Percentiles rank a stretch among this genome's conserved stretches.
These are phyloP conservation scores for Myotis lucifugus DNA, from an alignment of 2,113 vertebrate genomes.

Conservation along the genomic window DNA sequence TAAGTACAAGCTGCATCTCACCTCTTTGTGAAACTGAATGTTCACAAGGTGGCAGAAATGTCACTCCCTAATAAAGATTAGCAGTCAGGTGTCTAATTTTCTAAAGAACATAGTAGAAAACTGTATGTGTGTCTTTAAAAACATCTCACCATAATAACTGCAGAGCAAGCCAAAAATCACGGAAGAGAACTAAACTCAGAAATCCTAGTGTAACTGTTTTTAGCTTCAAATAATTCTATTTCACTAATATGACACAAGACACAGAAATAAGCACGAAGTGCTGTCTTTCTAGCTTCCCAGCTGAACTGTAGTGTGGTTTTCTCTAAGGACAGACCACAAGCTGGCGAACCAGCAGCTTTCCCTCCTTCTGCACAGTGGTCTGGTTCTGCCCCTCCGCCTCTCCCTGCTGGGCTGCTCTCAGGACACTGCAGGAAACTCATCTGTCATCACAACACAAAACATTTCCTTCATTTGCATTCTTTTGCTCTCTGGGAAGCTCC, in stretches of 20 bases:
- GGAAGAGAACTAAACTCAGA: conserved; percentile 24
- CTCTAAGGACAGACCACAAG: background rate
- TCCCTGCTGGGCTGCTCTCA: background rate
- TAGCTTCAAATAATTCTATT: background rate
- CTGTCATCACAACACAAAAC: conserved; percentile 35
- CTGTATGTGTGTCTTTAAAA: background rate
- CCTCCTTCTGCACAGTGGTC: background rate
- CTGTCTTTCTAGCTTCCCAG: background rate
- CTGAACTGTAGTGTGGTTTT: background rate
- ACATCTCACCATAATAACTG: background rate
- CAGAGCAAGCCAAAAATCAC: conserved; percentile 10
- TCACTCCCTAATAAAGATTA: background rate
- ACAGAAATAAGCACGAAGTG: background rate
- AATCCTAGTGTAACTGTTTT: background rate
- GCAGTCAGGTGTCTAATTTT: background rate
- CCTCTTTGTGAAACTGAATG: background rate
- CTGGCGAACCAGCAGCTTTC: background rate
- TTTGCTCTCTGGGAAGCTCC: background rate
- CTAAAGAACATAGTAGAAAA: background rate
- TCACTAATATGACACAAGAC: background rate
- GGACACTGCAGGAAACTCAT: background rate
- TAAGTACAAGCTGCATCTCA: background rate
- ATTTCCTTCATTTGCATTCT: background rate
- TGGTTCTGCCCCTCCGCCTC: background rate
- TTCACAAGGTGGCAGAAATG: background rate